Evolutionary conservation across 1,140 invertebrate species (phyloP).

Genomic region (Drosophila baimaii): DNA sequence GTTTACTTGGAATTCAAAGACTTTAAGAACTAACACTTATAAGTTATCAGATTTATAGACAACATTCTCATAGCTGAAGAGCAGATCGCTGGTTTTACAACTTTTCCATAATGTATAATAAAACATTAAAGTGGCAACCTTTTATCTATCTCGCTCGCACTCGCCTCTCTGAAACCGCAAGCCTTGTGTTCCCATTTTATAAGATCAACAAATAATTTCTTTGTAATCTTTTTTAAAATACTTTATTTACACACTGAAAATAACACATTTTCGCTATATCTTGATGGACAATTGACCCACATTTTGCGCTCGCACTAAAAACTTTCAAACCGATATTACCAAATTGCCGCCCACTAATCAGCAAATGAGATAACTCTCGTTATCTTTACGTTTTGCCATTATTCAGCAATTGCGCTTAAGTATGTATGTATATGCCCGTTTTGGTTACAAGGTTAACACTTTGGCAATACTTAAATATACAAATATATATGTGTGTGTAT

Average conservation of each 20-base stretch:
- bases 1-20: too few relatives aligned
- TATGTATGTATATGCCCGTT: slow-evolving; percentile 32
- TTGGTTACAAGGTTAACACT: slow-evolving; percentile 58
- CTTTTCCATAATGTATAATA: background rate
- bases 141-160: background rate
- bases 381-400: slow-evolving; percentile 38
- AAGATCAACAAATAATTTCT: background rate
- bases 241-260: slow-evolving; percentile 13
- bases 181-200: background rate
- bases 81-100: too few relatives aligned
- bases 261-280: slow-evolving; percentile 7
- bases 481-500: slow-evolving; percentile 21
- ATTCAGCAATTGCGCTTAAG: slow-evolving; percentile 56
- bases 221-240: slow-evolving; percentile 6
- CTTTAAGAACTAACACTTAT: background rate
- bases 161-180: background rate
- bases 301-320: slow-evolving; percentile 8
- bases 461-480: slow-evolving; percentile 37
- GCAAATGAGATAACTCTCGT: slow-evolving; percentile 46
- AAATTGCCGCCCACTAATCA: slow-evolving; percentile 42
- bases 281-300: slow-evolving; percentile 47
- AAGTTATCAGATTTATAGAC: too few relatives aligned
- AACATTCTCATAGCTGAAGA: too few relatives aligned
- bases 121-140: background rate
- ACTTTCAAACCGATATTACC: slow-evolving; percentile 22